A percentile compares a stretch with the other conserved stretches of the same genome.
Evolutionary conservation across 2,888 invertebrate species (phyloP).

Genomic region (Merodon equestris): DNA sequence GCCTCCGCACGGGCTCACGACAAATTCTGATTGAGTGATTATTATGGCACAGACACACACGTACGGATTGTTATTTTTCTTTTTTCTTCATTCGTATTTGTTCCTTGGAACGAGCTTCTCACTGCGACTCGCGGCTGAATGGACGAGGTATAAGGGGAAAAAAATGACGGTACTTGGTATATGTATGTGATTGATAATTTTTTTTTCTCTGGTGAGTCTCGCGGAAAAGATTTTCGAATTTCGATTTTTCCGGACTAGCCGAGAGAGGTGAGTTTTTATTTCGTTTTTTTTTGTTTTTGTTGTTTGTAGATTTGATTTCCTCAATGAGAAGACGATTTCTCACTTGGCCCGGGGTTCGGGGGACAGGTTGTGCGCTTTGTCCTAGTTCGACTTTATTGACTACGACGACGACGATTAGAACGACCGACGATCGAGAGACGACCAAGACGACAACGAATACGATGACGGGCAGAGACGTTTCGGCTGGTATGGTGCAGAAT

Average conservation of each 20-base stretch:
- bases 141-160: constrained; percentile 30
- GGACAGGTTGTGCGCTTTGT: constrained; percentile 44
- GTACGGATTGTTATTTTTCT: constrained; percentile 31
- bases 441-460: no score
- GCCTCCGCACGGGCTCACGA: constrained; percentile 40
- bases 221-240: constrained; percentile 24
- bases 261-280: background rate
- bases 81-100: constrained; percentile 12
- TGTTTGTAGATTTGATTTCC: constrained; percentile 6
- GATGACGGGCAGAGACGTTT: constrained; percentile 59
- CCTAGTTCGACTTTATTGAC: constrained; percentile 48
- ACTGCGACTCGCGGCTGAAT: constrained; percentile 41
- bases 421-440: constrained; percentile 17
- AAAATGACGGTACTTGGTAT: constrained; percentile 9
- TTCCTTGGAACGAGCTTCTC: constrained; percentile 1
- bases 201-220: constrained; percentile 42
- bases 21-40: constrained; percentile 49
- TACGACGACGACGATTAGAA: constrained; percentile 15
- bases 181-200: no score
- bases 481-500: no score
- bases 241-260: constrained; percentile 2
- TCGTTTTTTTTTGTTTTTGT: constrained; percentile 1
- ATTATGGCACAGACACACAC: constrained; percentile 62
- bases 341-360: constrained; percentile 5
- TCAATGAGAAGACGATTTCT: constrained; percentile 38